Percentiles rank a stretch among this genome's conserved stretches.
Conservation (phyloP, 2,113 vertebrate species). For the Hydrolagus affinis region DNA sequence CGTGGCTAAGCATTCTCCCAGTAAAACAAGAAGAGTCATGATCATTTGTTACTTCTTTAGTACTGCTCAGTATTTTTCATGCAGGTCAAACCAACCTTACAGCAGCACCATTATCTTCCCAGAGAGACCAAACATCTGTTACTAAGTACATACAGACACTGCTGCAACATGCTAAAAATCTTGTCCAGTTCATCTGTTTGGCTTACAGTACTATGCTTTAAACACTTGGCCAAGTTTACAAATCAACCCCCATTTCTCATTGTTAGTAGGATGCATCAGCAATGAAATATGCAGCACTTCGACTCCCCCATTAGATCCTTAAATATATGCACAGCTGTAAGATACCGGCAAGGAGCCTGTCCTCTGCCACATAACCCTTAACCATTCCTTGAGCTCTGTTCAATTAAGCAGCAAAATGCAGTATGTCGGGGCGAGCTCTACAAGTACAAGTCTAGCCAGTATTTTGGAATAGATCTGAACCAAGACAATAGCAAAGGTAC, state of each 20-base stretch:
- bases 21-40: constrained; percentile 48
- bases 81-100: constrained; percentile 90
- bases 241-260: constrained; percentile 57
- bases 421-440: background rate
- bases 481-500: constrained; percentile 6
- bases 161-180: constrained; percentile 78
- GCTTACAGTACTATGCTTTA: constrained; percentile 74
- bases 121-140: constrained; percentile 93
- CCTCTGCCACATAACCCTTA: background rate
- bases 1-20: constrained; percentile 75
- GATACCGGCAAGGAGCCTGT: constrained; percentile 39
- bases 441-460: background rate
- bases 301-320: constrained; percentile 58
- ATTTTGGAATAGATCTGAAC: background rate
- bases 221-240: constrained; percentile 66
- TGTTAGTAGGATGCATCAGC: constrained; percentile 50
- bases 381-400: background rate
- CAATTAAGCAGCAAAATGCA: background rate
- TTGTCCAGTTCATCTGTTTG: constrained; percentile 83
- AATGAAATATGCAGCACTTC: constrained; percentile 70
- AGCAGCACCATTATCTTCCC: constrained; percentile 74
- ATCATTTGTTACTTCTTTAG: constrained; percentile 59
- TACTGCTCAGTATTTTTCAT: constrained; percentile 61
- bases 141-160: constrained; percentile 77
- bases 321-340: constrained; percentile 58